Percentiles rank a stretch among this genome's conserved stretches.
phyloP scores from a whole-genome alignment of 1,140 invertebrate genomes.

The Pseudomyrmex flavicornis region DNA sequence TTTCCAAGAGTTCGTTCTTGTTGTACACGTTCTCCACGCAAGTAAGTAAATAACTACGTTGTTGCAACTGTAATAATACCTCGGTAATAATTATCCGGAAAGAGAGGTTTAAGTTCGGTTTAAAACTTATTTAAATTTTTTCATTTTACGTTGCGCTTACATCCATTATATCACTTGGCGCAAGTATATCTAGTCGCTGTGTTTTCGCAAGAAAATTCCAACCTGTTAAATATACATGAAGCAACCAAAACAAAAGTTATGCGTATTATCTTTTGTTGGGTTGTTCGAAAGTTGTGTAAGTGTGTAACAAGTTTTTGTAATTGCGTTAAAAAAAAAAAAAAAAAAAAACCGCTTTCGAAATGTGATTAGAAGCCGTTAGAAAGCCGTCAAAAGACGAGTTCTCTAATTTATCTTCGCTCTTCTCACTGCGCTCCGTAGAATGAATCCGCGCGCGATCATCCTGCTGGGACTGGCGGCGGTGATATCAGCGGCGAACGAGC shows the following conservation, averaged over 20 bases:
- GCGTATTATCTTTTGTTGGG: too few species aligned
- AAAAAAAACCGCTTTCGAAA: not conserved
- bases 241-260: too few species aligned
- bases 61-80: not conserved
- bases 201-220: too few species aligned
- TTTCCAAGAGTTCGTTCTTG: not conserved
- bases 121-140: too few species aligned
- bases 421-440: constrained; percentile 8
- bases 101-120: too few species aligned
- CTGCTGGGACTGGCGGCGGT: constrained; percentile 59
- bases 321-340: not conserved
- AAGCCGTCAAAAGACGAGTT: not conserved
- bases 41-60: not conserved
- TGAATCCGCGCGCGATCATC: constrained; percentile 49
- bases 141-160: too few species aligned
- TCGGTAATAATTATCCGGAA: too few species aligned
- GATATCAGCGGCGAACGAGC: constrained; percentile 66
- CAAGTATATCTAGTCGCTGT: too few species aligned
- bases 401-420: constrained; percentile 26
- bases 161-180: too few species aligned
- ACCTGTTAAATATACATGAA: too few species aligned
- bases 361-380: not conserved
- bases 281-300: not conserved
- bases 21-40: too few species aligned
- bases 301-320: not conserved